A percentile compares a stretch with the other conserved stretches of the same genome.
Evolutionary conservation across 2,888 invertebrate genomes (phyloP).

Genomic region (Acanthoscelides obtectus): DNA sequence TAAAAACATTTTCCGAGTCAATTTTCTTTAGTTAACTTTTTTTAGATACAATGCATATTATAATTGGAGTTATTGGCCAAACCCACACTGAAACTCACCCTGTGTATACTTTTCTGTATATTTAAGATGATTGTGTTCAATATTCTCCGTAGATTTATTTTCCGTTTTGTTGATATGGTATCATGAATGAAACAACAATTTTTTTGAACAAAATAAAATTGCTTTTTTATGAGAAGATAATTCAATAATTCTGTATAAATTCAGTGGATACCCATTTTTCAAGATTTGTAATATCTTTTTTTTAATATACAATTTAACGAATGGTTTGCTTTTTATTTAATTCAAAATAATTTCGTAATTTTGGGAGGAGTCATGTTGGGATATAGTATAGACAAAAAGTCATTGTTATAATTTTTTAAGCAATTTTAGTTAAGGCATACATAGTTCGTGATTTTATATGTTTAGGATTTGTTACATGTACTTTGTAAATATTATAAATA

Average conservation of each 20-base stretch:
- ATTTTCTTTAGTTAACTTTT: no score
- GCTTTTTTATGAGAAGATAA: no score
- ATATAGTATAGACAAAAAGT: neutral
- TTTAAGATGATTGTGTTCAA: neutral
- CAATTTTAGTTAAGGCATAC: neutral
- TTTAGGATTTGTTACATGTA: conserved; percentile 8
- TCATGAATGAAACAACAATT: neutral
- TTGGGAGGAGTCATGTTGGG: neutral
- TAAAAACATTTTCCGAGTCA: no score
- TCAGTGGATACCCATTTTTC: no score
- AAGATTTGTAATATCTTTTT: neutral
- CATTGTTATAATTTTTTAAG: neutral
- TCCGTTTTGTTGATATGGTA: neutral
- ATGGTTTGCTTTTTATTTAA: neutral
- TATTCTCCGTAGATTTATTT: neutral
- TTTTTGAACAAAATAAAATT: no score
- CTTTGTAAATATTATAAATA: conserved; percentile 38
- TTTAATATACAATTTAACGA: neutral
- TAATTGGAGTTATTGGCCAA: no score
- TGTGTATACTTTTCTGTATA: neutral
- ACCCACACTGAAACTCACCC: no score
- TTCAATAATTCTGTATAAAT: no score
- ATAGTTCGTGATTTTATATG: neutral
- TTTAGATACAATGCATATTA: no score
- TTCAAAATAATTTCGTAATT: neutral